Base-by-base conservation (phyloP, 2,888 invertebrate genomes). In the Drosophila subquinaria region DNA sequence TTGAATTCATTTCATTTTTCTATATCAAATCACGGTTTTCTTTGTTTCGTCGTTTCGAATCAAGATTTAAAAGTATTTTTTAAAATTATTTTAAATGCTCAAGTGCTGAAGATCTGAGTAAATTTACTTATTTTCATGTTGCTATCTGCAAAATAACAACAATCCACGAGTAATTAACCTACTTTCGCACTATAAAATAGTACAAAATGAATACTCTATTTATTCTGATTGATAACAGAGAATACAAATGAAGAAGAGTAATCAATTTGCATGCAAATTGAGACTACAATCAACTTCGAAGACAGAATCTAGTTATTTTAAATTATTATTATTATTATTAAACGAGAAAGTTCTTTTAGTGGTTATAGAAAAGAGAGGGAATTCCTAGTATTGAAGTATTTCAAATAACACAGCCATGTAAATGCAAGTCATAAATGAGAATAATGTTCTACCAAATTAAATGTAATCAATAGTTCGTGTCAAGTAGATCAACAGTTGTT, bases 131-230 rank as follows among this genome's bases (percentile, higher is more conserved):
- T 47, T 30, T 1, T 30, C 30, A 23, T 43, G 20, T 45, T 30
- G 9, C 69, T 69, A 62, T 70, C 70, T 47, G 38, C 15, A 6
- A 48, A 69, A 48, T 38, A 43, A 10, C 0, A 11, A 30, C 13
- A 67, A 53, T 35, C 15, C 47, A 36, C 30, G 17, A 48, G 30
- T 48, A 47, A 57, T 71, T 62, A 57, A 62, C 62, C 67, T 51
- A 69, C 48, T 42, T 48, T 30, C 53, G 36, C 15, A 43, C 20
- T 38, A 38, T 10, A 36, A 45, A 17, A 6, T 15, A 27, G 20
- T 17, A 10, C 1, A 36, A 36, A 4, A 45, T 9, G 2, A 6
- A 36, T 30, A 4, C 27, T 30, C 20, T 47, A 35, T 0, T 36
- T 27, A 27, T 33, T 35, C 35, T 9, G 38, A 17, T 59, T 59